phyloP scores from a whole-genome alignment of 2,888 invertebrate species.

The Philaethria dido region DNA sequence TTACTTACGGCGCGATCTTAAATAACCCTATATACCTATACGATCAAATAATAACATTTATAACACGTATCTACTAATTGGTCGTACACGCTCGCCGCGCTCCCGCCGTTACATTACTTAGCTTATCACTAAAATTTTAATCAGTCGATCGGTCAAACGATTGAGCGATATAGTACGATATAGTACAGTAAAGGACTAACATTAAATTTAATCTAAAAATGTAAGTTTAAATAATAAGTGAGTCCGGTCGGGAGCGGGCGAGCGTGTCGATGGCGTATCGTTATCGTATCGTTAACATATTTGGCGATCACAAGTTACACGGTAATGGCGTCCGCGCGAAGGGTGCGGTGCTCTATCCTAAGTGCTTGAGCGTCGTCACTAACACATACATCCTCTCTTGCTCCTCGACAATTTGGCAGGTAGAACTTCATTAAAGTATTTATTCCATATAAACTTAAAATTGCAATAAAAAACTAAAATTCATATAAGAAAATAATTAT shows the following conservation, averaged over 20 bases:
- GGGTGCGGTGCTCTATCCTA: slow-evolving; percentile 72
- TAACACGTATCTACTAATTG: slow-evolving; percentile 59
- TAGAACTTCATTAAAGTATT: slow-evolving; percentile 76
- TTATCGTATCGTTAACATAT: no score
- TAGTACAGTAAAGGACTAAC: slow-evolving; percentile 83
- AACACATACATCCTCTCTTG: slow-evolving; percentile 73
- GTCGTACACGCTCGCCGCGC: slow-evolving; percentile 50
- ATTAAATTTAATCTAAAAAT: slow-evolving; percentile 84
- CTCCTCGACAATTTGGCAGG: slow-evolving; percentile 81
- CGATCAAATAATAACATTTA: slow-evolving; percentile 81
- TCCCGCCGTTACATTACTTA: slow-evolving; percentile 72
- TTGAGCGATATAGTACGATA: slow-evolving; percentile 84
- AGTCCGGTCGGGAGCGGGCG: slow-evolving; percentile 68
- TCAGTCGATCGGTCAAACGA: slow-evolving; percentile 84
- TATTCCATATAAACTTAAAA: slow-evolving; percentile 77
- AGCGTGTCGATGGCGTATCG: slow-evolving; percentile 58
- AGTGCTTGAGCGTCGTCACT: slow-evolving; percentile 79
- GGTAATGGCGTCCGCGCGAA: slow-evolving; percentile 69
- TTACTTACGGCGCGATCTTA: slow-evolving; percentile 83
- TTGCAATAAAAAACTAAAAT: slow-evolving; percentile 81
- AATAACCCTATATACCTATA: slow-evolving; percentile 83
- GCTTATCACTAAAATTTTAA: slow-evolving; percentile 84
- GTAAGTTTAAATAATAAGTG: slow-evolving; percentile 83
- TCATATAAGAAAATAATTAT: slow-evolving; percentile 79
- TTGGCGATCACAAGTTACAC: slow-evolving; percentile 84